Base-by-base conservation (phyloP, 2,113 vertebrate genomes). In the Calonectris borealis region DNA sequence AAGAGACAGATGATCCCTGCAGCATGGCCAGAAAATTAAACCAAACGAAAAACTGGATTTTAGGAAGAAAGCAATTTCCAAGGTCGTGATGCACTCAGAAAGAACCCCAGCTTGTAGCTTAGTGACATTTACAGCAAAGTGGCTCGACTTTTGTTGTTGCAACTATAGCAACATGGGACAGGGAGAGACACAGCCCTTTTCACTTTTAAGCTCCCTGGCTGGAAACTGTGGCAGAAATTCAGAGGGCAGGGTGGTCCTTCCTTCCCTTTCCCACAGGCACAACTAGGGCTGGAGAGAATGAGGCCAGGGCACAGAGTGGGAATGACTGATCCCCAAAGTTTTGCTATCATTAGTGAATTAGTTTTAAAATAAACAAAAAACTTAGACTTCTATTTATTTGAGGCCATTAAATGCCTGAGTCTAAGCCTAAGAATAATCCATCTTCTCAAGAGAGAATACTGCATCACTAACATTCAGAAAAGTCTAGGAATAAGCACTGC, bases 31-130 rank as follows among this genome's bases (percentile, higher is more conserved):
- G 81, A 60, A 48, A 79, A 91, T 25, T 40, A 89, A 92, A 79
- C 5, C 31, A 76, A 91, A 40, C 1, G 58, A 49, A 77, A 4
- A 5, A 1, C 9, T 26, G 29, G 22, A 49, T 72, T 72, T 86
- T 32, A 61, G 38, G 38, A 87, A 52, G 36, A 46, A 84, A 58
- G 31, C 2, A 2, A 46, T 36, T 65, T 85, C 40, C 21, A 49
- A 25, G 14, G 12, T n/a, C 0, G 0, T 52, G 8, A 65, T 52
- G 12, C 9, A 10, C 52, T 69, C 57, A 66, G 46, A 80, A 58
- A 81, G 36, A 70, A 12, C 12, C 8, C 20, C 51, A 8, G 11
- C 52, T 61, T 88, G 31, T 55, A 77, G 29, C 18, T 86, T 70
- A 54, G 52, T 3, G 38, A 62, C 14, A 29, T 65, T 91, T 69